Conservation (phyloP, 2,888 invertebrate genomes). For the Sinohyriopsis cumingii region DNA sequence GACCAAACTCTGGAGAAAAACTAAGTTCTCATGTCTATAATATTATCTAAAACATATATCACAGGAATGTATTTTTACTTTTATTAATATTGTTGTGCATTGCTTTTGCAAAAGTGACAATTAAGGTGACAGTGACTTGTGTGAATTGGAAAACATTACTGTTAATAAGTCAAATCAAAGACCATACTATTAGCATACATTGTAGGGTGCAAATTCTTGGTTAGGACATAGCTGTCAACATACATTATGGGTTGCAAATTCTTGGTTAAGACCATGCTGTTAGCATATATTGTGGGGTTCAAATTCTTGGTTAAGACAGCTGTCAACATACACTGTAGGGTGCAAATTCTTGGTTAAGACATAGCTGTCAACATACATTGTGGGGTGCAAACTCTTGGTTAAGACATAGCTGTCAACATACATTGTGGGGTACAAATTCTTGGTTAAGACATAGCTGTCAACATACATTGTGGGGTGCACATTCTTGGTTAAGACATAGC, state of each 20-base stretch:
- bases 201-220: no score
- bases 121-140: no score
- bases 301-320: slow-evolving; percentile 33
- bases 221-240: slow-evolving; percentile 33
- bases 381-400: slow-evolving; percentile 51
- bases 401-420: slow-evolving; percentile 48
- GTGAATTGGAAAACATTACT: no score
- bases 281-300: slow-evolving; percentile 66
- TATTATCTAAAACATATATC: no score
- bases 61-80: no score
- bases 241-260: slow-evolving; percentile 66
- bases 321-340: slow-evolving; percentile 63
- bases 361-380: slow-evolving; percentile 60
- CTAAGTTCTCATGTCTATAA: no score
- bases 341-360: slow-evolving; percentile 41
- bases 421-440: slow-evolving; percentile 62
- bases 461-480: slow-evolving; percentile 68
- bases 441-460: not conserved
- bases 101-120: no score
- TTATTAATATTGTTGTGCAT: no score
- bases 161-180: no score
- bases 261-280: not conserved
- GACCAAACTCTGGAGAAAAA: no score
- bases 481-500: slow-evolving; percentile 18
- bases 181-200: no score